These are phyloP conservation scores for Monochamus alternatus DNA, from an alignment of 2,888 invertebrate genomes.

Conservation along the genomic window DNA sequence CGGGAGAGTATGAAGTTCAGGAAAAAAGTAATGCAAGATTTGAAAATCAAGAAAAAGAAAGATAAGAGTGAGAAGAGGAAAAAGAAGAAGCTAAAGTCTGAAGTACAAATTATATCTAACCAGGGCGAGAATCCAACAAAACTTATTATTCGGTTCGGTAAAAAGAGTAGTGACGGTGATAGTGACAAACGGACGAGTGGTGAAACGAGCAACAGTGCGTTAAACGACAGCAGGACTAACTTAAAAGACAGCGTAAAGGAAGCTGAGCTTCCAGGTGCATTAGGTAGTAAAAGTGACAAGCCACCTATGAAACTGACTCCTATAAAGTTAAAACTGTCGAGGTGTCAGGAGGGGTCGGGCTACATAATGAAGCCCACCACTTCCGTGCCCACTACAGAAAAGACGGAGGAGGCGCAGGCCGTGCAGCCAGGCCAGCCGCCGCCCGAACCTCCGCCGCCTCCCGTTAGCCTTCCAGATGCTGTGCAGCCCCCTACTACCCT, in stretches of 20 bases:
- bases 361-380: constrained; percentile 74
- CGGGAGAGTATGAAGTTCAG: constrained; percentile 92
- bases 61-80: constrained; percentile 74
- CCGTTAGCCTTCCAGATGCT: constrained; percentile 28
- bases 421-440: constrained; percentile 63
- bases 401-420: constrained; percentile 64
- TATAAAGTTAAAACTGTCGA: constrained; percentile 87
- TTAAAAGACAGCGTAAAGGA: constrained; percentile 23
- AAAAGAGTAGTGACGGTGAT: constrained; percentile 60
- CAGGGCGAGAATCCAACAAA: constrained; percentile 78
- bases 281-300: constrained; percentile 26
- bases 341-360: constrained; percentile 85
- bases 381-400: constrained; percentile 61
- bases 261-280: constrained; percentile 21
- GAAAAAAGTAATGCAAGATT: constrained; percentile 87
- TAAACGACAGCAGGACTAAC: constrained; percentile 43
- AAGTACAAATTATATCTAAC: constrained; percentile 74
- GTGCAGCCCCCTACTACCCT: constrained; percentile 69
- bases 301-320: constrained; percentile 76
- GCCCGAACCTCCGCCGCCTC: constrained; percentile 57
- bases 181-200: constrained; percentile 61
- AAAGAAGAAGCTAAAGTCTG: constrained; percentile 73
- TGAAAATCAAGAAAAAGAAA: constrained; percentile 79
- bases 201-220: constrained; percentile 58
- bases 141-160: constrained; percentile 83